Conservation (phyloP, 2,113 vertebrate genomes). For the Menura novaehollandiae region DNA sequence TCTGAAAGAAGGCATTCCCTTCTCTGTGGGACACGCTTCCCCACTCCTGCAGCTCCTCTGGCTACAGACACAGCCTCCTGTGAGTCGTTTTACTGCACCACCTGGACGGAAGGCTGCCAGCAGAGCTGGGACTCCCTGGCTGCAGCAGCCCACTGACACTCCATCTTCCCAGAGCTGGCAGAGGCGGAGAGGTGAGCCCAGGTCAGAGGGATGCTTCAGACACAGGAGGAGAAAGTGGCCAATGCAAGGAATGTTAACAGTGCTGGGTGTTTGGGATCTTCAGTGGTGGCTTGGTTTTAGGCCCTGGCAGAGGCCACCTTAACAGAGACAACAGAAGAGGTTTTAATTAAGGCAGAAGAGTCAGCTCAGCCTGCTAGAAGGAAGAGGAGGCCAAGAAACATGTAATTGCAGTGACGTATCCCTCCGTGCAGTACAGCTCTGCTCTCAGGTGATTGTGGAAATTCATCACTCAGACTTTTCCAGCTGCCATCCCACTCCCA, state of each 20-base stretch:
- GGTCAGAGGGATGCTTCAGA: not conserved
- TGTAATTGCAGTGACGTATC: rapidly evolving
- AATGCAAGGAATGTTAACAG: conserved; percentile 31
- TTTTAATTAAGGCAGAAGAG: not conserved
- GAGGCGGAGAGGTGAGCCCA: not conserved
- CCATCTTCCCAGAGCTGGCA: not conserved
- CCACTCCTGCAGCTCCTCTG: not conserved
- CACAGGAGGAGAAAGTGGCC: conserved; percentile 21
- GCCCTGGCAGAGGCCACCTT: conserved; percentile 64
- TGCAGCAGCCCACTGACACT: not conserved
- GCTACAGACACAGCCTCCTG: not conserved
- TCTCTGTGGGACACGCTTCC: not conserved
- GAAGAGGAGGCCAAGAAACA: not conserved
- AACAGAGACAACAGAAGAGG: conserved; percentile 58
- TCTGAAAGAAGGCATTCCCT: not conserved
- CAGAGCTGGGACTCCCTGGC: not conserved
- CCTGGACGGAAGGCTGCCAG: not conserved
- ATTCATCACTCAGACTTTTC: no score
- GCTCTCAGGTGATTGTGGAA: not conserved
- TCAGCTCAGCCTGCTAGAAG: not conserved
- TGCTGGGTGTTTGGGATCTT: conserved; percentile 38
- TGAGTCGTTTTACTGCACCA: not conserved
- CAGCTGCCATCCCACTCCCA: not conserved
- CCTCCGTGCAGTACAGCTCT: not conserved
- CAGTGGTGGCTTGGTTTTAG: conserved; percentile 26